A percentile compares a stretch with the other conserved stretches of the same genome.
Conservation (phyloP, 2,888 invertebrate genomes). For the Julus scanicus region DNA sequence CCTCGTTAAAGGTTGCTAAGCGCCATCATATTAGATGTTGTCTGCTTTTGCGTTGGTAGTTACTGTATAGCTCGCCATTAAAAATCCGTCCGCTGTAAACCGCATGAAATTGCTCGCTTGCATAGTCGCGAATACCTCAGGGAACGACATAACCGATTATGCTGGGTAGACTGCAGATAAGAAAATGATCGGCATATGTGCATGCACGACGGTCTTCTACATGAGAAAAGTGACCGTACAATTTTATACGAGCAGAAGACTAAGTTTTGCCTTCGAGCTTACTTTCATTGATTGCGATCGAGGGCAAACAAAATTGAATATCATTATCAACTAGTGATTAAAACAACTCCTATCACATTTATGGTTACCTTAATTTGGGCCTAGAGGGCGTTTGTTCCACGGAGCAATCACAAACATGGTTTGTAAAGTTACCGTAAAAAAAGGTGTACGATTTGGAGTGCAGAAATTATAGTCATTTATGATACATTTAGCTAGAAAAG, state of each 20-base stretch:
- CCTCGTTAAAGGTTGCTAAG: too few species aligned
- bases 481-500: too few species aligned
- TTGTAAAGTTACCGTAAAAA: not conserved
- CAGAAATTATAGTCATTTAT: too few species aligned
- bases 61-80: too few species aligned
- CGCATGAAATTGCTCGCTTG: not conserved
- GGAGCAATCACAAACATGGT: not conserved
- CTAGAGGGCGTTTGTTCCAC: not conserved
- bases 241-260: not conserved
- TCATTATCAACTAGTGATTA: not conserved
- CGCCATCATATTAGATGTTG: too few species aligned
- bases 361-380: not conserved
- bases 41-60: too few species aligned
- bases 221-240: not conserved
- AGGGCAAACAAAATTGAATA: constrained; percentile 11
- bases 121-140: not conserved
- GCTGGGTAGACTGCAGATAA: not conserved
- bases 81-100: not conserved
- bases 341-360: not conserved
- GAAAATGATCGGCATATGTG: constrained; percentile 30
- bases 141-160: not conserved
- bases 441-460: too few species aligned
- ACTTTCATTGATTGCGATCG: not conserved
- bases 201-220: not conserved
- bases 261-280: not conserved